Base-by-base conservation (phyloP, 1,140 invertebrate species). In the Ceratina australensis region DNA sequence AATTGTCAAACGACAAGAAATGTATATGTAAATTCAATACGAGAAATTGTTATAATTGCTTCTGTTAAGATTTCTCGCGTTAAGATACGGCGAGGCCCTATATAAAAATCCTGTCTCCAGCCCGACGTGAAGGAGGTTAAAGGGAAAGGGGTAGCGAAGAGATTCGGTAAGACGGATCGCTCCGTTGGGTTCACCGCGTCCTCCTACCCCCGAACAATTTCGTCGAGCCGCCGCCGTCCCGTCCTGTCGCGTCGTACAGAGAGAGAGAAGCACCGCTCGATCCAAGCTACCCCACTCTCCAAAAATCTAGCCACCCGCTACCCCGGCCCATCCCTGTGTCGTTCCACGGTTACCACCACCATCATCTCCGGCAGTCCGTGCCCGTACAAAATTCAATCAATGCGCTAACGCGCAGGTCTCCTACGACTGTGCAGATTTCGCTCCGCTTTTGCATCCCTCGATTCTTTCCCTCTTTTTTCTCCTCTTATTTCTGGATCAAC, bases 381-480 rank as follows among this genome's bases (percentile, higher is more conserved):
- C 61, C 66, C 33, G 71, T 75, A 86, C 81, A 69, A 86, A 83
- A 86, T 86, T 83, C 78, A 86, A 86, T 86, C 84, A 86, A 83
- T 86, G 84, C 80, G 57, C 73, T 72, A 80, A 65, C 80, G 72
- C 80, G 69, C 74, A 79, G 72, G 76, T 79, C 71, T 50, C 60
- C 67, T 72, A 56, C 60, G 66, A 75, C 76, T 74, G 61, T 82
- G 60, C 66, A 59, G 72, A 57, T 26, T 76, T 64, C 59, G 73
- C 33, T 49, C 33, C 7, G 26, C 60, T 54, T n/a, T 56, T 42
- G 50, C 67, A 65, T 85, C 49, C 16, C 73, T n/a, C 33, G 33
- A 42, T 42, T 42, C 33, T 26, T 66, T 26, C 47, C 47, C 56
- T 22, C 1, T 3, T 67, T 68, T 54, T 49, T 20, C 18, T 4